phyloP scores from a whole-genome alignment of 1,140 invertebrate genomes.

The Apis laboriosa region DNA sequence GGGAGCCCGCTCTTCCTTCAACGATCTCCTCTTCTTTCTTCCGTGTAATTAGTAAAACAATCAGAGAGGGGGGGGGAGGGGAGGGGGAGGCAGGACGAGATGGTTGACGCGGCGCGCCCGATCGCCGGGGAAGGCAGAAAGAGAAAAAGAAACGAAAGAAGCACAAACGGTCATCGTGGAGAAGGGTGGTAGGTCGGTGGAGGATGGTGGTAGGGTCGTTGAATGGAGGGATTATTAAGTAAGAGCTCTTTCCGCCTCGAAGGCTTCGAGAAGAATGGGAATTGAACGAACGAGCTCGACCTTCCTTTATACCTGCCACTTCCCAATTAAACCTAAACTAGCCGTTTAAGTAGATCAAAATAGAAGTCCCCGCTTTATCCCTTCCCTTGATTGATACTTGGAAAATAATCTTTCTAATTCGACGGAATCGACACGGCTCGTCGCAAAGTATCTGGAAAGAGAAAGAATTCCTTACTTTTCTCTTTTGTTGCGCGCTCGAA shows the following conservation, averaged over 20 bases:
- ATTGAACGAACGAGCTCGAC: slow-evolving; percentile 14
- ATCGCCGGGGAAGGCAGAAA: background rate
- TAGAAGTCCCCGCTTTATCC: too few species aligned
- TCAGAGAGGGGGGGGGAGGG: background rate
- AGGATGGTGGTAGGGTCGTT: background rate
- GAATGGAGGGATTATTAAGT: slow-evolving; percentile 26
- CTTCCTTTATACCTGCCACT: background rate
- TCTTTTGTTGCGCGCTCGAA: too few species aligned
- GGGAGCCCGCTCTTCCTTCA: too few species aligned
- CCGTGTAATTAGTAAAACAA: slow-evolving; percentile 22
- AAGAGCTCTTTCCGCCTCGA: slow-evolving; percentile 3
- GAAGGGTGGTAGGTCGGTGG: too few species aligned
- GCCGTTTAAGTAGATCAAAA: slow-evolving; percentile 13
- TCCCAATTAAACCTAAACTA: slow-evolving; percentile 32
- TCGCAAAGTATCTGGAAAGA: too few species aligned
- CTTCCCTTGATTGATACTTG: background rate
- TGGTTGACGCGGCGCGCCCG: background rate
- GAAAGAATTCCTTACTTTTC: too few species aligned
- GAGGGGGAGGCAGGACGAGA: background rate
- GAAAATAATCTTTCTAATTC: background rate
- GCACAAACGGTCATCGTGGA: background rate
- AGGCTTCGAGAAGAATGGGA: background rate
- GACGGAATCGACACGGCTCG: too few species aligned
- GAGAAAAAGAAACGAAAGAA: background rate
- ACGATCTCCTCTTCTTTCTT: background rate